Conservation (phyloP, 2,797 vertebrate species). For the Gallinago stenura region DNA sequence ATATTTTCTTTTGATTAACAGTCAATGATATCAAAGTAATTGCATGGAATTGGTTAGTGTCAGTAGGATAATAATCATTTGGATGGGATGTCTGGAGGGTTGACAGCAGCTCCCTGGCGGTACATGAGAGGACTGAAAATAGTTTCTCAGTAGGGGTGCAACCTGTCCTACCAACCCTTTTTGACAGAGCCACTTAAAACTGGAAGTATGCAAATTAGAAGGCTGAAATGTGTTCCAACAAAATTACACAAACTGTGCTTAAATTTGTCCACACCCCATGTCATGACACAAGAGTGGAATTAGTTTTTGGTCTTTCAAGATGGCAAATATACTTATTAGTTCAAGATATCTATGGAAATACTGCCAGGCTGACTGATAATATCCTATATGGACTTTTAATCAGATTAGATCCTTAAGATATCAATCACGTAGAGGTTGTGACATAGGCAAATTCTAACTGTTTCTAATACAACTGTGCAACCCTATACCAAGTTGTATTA, state of each 20-base stretch:
- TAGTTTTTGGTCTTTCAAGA: background rate
- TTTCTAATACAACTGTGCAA: background rate
- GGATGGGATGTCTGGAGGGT: background rate
- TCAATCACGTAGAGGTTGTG: background rate
- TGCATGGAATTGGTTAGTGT: background rate
- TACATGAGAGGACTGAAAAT: conserved; percentile 9
- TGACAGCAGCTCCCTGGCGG: conserved; percentile 8
- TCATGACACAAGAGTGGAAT: background rate
- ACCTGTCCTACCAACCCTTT: conserved; percentile 13
- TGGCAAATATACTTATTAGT: background rate
- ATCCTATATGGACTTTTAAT: background rate
- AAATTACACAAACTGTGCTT: background rate
- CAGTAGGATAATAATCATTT: conserved; percentile 33
- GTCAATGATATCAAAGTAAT: background rate
- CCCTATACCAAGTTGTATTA: background rate
- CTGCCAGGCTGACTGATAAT: background rate
- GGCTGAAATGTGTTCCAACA: background rate
- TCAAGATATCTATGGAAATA: background rate
- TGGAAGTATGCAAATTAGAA: conserved; percentile 1
- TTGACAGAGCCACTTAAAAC: conserved; percentile 26
- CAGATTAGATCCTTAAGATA: background rate
- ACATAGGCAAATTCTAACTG: background rate
- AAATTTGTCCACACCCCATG: background rate
- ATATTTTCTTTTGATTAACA: conserved; percentile 34
- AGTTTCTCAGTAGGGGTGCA: background rate